Evolutionary conservation across 1,140 invertebrate genomes (phyloP), one percentile per base, ranked within the genome.

Genomic region (Lysiphlebus fabarum): DNA sequence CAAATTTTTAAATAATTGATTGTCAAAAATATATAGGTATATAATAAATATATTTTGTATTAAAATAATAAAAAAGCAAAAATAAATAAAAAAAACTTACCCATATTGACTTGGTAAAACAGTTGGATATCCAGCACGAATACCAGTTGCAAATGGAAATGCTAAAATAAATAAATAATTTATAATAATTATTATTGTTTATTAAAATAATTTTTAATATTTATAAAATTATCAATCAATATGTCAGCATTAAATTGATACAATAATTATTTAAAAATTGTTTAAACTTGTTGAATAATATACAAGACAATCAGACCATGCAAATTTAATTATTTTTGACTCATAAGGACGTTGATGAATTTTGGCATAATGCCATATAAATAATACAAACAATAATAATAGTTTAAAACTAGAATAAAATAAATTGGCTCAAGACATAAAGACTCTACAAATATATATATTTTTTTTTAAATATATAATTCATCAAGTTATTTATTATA

Each of bases 31-130:
- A n/a, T 11, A 45, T 45, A 7, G 1, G 0, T 7, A 34, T 37
- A 7, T 10, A 11, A n/a, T n/a, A n/a, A n/a, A n/a, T n/a, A n/a
- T n/a, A n/a, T n/a, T n/a, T n/a, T n/a, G n/a, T 36, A 50, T 7
- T 9, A 5, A 50, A 50, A 6, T 9, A 9, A 12, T 11, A 7
- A 50, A 11, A n/a, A 11, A 36, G 8, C 14, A 5, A 33, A 11
- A 9, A 10, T n/a, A 11, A 50, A 34, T 60, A 40, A 33, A 38
- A 44, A 44, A 37, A 68, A 87, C 87, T 89, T 76, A 90, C 87
- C 87, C 87, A 71, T 88, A 89, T 69, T 87, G 87, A 57, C 86
- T 81, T 17, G 84, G 87, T 65, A 90, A 73, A 41, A 88, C 83
- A 40, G 88, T 81, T 49, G 83, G 87, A 69, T 88, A 89, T 54